These are phyloP conservation scores for Spodoptera frugiperda DNA, from an alignment of 1,140 invertebrate species.

Conservation along the genomic window DNA sequence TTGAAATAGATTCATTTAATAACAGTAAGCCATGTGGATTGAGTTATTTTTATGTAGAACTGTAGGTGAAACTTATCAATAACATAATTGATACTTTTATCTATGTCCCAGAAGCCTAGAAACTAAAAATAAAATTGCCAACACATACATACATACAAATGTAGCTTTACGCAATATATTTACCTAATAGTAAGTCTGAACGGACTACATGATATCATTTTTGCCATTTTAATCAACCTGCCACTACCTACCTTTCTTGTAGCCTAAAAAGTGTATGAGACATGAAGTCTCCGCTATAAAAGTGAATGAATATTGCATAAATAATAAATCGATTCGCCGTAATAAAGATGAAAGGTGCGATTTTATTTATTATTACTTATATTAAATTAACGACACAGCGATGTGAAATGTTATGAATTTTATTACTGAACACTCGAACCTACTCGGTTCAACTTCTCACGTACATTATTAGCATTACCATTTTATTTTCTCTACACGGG, in stretches of 20 bases:
- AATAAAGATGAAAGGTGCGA: slow-evolving; percentile 38
- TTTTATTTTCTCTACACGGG: background rate
- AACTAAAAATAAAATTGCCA: too few species aligned
- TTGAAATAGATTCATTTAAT: background rate
- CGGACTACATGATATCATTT: too few species aligned
- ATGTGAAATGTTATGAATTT: slow-evolving; percentile 38
- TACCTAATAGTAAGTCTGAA: too few species aligned
- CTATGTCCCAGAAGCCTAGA: too few species aligned
- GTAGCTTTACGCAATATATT: too few species aligned
- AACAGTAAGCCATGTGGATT: too few species aligned
- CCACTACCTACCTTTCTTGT: background rate
- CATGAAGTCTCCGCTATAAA: slow-evolving; percentile 16
- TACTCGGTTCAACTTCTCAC: slow-evolving; percentile 3
- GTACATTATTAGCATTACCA: slow-evolving; percentile 26
- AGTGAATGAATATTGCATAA: slow-evolving; percentile 22
- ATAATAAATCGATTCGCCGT: slow-evolving; percentile 24
- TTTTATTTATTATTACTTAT: background rate
- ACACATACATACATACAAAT: too few species aligned
- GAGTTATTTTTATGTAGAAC: too few species aligned
- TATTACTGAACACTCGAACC: slow-evolving; percentile 27
- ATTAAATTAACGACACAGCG: slow-evolving; percentile 14
- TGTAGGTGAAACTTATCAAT: too few species aligned
- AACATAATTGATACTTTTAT: too few species aligned
- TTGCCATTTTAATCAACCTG: background rate
- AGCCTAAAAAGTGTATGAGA: slow-evolving; percentile 1